Percentiles rank a stretch among this genome's conserved stretches.
Evolutionary conservation across 2,888 invertebrate genomes (phyloP).

Genomic region (Pachymerium ferrugineum): DNA sequence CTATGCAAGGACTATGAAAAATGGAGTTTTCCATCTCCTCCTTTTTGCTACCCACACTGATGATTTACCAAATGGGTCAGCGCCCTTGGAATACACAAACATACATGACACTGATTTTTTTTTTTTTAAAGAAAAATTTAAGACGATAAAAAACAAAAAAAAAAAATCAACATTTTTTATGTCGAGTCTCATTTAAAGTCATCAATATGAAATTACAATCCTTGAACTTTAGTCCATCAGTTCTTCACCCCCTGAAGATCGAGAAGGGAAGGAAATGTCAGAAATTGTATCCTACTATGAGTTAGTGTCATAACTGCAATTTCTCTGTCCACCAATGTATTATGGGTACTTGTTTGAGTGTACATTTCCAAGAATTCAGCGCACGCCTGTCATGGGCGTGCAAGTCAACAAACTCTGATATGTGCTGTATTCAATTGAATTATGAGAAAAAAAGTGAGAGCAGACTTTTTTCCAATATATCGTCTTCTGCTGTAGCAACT

Average conservation of each 20-base stretch:
- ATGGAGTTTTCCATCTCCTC: no score
- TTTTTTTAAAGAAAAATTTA: no score
- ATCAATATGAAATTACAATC: neutral
- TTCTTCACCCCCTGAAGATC: neutral
- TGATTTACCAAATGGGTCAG: no score
- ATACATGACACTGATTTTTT: no score
- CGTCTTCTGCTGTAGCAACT: neutral
- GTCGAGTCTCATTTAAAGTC: neutral
- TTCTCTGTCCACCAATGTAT: conserved; percentile 1
- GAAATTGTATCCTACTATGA: neutral
- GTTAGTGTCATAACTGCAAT: neutral
- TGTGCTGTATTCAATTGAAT: neutral
- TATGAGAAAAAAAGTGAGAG: neutral
- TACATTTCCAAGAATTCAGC: neutral
- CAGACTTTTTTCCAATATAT: conserved; percentile 1
- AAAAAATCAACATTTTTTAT: no score
- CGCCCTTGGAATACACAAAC: no score
- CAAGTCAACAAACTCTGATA: conserved; percentile 15
- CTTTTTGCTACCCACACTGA: no score
- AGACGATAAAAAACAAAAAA: no score
- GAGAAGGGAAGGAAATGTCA: neutral
- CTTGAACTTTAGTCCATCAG: neutral
- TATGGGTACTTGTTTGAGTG: neutral
- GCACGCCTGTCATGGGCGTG: neutral
- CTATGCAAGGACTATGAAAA: no score